phyloP scores from a whole-genome alignment of 2,113 vertebrate genomes.

The Dasyornis broadbenti region DNA sequence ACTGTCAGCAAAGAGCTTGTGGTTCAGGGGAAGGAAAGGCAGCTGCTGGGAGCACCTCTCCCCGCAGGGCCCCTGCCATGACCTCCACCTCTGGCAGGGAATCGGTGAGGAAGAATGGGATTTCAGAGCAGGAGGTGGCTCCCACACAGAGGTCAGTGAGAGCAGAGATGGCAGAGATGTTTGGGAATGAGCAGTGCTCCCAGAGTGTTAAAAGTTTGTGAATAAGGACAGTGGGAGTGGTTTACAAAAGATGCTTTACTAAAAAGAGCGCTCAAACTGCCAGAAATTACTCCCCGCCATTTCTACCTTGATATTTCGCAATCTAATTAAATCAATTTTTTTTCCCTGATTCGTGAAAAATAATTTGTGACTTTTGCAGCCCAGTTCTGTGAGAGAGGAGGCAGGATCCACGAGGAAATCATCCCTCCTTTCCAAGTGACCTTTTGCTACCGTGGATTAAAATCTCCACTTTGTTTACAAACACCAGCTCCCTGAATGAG shows the following conservation, averaged over 20 bases:
- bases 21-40: neutral
- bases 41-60: neutral
- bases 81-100: neutral
- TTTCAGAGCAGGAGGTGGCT: neutral
- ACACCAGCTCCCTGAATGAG: neutral
- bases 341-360: neutral
- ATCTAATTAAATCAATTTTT: neutral
- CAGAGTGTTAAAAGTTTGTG: neutral
- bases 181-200: neutral
- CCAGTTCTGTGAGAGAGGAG: neutral
- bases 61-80: fast-evolving
- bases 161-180: neutral
- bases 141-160: fast-evolving
- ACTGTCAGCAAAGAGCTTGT: neutral
- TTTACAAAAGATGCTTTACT: neutral
- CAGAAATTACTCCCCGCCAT: neutral
- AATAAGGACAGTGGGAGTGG: neutral
- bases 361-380: neutral
- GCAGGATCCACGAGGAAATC: neutral
- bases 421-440: neutral
- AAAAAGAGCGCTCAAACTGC: neutral
- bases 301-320: neutral
- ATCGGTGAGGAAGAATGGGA: neutral
- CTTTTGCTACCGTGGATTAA: neutral
- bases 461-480: conserved; percentile 16